These are phyloP conservation scores for Drosophila neonasuta DNA, from an alignment of 2,888 invertebrate genomes.

Conservation along the genomic window DNA sequence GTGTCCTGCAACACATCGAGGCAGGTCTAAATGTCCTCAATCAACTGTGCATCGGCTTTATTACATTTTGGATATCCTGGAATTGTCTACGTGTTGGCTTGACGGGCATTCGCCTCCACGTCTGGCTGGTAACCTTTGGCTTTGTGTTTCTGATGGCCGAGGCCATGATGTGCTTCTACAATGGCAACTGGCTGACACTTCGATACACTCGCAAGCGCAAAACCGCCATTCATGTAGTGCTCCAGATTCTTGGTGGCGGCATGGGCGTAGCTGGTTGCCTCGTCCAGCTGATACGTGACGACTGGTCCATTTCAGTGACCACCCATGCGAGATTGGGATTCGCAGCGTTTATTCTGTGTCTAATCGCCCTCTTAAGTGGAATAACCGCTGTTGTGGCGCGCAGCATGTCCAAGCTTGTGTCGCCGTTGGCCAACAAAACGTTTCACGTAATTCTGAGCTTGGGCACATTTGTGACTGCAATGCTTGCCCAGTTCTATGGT, in stretches of 20 bases:
- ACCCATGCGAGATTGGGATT: conserved; percentile 65
- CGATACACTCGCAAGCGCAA: conserved; percentile 67
- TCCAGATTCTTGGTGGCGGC: conserved; percentile 71
- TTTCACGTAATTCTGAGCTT: conserved; percentile 75
- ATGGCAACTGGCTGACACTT: conserved; percentile 67
- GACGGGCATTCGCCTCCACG: conserved; percentile 68
- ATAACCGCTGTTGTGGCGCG: conserved; percentile 65
- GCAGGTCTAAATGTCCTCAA: conserved; percentile 69
- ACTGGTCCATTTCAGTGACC: conserved; percentile 59
- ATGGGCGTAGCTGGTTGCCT: conserved; percentile 75
- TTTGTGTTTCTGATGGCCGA: conserved; percentile 79
- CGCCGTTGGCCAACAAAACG: conserved; percentile 75
- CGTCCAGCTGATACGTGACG: conserved; percentile 65
- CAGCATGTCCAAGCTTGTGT: conserved; percentile 43
- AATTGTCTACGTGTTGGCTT: conserved; percentile 66
- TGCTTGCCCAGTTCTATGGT: conserved; percentile 78
- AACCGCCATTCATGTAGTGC: conserved; percentile 71
- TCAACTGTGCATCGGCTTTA: conserved; percentile 77
- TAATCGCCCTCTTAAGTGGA: conserved; percentile 73
- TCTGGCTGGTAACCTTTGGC: conserved; percentile 77
- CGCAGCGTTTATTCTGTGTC: conserved; percentile 73
- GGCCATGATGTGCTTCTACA: conserved; percentile 78
- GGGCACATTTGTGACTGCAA: conserved; percentile 69
- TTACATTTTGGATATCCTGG: conserved; percentile 78
- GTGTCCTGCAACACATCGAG: conserved; percentile 62